Evolutionary conservation across 2,113 vertebrate species (phyloP), one percentile per base, ranked within the genome.

Genomic region (Catharus minimus): DNA sequence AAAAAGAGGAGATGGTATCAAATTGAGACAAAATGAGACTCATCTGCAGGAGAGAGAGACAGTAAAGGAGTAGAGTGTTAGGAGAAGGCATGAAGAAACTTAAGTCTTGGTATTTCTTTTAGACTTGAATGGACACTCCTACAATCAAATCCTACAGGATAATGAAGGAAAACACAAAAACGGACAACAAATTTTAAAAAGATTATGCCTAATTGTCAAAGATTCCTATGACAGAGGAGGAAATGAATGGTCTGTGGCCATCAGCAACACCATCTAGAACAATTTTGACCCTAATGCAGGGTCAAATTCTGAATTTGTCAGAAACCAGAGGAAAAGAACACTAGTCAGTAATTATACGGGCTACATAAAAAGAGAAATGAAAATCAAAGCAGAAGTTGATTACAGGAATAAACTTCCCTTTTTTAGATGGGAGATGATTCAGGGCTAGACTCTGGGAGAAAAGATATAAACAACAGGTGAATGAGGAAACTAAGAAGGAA

Each of bases 71-170:
- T 24, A 61, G 8, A 33, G 7, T 15, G 20, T 30, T n/a, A 82
- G 39, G 7, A 85, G 27, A 47, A 72, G 9, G 28, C 3, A 60
- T 6, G 10, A 80, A 36, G n/a, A 41, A 81, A 50, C 0, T 0
- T 38, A 72, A 82, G 5, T 47, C 6, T 52, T 24, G 8, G 36
- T 17, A 84, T 47, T 60, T 72, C 41, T 36, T 44, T 21, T 3
- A 47, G 6, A 72, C 10, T 36, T 49, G 17, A 20, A 52, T 0
- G 0, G 17, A 44, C 13, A 38, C 2, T 33, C 9, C 17, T 44
- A 46, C 4, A 36, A 47, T 15, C 21, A 57, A 19, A 46, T 39
- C 7, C 52, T 64, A 47, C 5, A 58, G 15, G 13, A 90, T 7
- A 22, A 55, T 32, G 15, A 79, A 4, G 14, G 53, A 56, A 82